These are phyloP conservation scores for Anas bernieri DNA, from an alignment of 2,797 vertebrate species.

Conservation along the genomic window DNA sequence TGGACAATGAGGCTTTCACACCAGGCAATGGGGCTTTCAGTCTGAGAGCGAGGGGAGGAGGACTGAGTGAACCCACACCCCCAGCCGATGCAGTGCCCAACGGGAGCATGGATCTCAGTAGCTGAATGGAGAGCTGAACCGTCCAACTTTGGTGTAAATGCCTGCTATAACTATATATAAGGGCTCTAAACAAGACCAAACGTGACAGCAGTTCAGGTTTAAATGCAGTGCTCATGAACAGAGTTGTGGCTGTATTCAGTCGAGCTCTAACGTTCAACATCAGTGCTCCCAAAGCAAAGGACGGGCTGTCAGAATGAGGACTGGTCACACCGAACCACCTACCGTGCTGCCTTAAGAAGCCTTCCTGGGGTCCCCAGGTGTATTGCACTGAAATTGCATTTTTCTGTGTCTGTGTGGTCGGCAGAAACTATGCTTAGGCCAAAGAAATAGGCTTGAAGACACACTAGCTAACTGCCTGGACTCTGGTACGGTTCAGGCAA, in stretches of 20 bases:
- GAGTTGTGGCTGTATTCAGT: background rate
- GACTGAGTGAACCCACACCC: background rate
- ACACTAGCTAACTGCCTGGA: background rate
- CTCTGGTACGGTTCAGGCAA: background rate
- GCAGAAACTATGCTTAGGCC: background rate
- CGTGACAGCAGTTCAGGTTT: background rate
- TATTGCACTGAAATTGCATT: background rate
- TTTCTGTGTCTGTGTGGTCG: background rate
- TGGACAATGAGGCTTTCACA: conserved; percentile 62
- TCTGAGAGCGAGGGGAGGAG: background rate
- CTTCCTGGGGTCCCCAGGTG: background rate
- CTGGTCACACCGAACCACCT: background rate
- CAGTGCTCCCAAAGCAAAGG: background rate
- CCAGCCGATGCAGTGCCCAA: background rate
- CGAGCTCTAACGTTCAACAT: background rate
- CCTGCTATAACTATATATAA: background rate
- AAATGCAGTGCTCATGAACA: background rate
- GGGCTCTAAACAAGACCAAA: background rate
- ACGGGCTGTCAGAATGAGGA: background rate
- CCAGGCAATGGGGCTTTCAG: conserved; percentile 45
- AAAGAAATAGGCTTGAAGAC: background rate
- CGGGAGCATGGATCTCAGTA: background rate
- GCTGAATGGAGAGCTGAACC: conserved; percentile 1
- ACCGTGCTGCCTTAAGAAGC: background rate
- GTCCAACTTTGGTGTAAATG: background rate